Evolutionary conservation across 2,113 vertebrate genomes (phyloP), one percentile per base, ranked within the genome.

Genomic region (Callospermophilus lateralis): DNA sequence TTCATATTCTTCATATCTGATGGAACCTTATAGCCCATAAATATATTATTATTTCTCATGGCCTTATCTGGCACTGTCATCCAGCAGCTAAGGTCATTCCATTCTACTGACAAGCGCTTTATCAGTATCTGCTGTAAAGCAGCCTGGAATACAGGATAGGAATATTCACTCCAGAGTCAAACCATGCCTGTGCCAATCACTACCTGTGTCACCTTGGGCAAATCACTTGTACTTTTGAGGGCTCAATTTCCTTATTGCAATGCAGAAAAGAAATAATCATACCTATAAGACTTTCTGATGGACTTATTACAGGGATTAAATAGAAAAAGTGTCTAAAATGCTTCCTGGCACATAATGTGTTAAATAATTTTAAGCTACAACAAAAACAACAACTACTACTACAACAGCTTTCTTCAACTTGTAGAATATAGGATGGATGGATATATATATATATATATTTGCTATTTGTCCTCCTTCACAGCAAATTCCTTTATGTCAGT

Each of bases 21-120:
- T 83, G 83, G 22, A 48, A 96, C 48, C 67, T 84, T 84, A 39
- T 73, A 94, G 77, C 10, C 84, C 73, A 93, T 95, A 97, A 96
- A 81, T 95, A 94, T 55, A 83, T 93, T 95, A 61, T 85, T 81
- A 65, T 90, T 91, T 89, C 68, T 93, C 34, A 83, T 78, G 63
- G 53, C 51, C 39, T 83, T 97, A 73, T 86, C 84, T 97, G 51
- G 37, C 24, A 30, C 45, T 94, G 51, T 65, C 70, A 96, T 89
- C 51, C 11, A 92, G 37, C 68, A 78, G 65, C 48, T 58, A 77
- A 95, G 81, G 78, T 96, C 89, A 93, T 91, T 93, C 73, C 89
- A 93, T 91, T 93, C 73, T 87, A 88, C 91, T 81, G 73, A 90
- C 26, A 96, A 94, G 73, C 58, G 77, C 53, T 90, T 91, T 34